Conservation (phyloP, 1,140 invertebrate species). For the Macrobrachium rosenbergii region DNA sequence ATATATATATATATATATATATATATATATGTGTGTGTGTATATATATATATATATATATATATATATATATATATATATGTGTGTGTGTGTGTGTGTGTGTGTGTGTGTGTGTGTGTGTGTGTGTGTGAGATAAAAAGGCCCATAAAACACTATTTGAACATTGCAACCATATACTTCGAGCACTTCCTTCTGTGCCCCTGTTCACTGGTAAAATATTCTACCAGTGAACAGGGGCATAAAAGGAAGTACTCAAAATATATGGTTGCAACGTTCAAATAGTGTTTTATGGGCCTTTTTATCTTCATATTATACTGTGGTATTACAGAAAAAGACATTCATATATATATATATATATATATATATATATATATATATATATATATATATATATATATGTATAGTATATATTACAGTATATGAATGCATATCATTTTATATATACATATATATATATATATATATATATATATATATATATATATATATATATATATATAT, state of each 20-base stretch:
- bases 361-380: constrained; percentile 3
- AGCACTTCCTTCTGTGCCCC: no score
- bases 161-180: no score
- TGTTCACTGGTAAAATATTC: no score
- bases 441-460: constrained; percentile 10
- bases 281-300: no score
- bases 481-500: neutral
- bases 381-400: neutral
- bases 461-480: constrained; percentile 11
- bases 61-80: constrained; percentile 22
- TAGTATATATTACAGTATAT: no score
- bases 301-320: no score
- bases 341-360: constrained; percentile 16
- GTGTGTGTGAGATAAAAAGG: no score
- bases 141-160: no score
- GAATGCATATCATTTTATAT: no score
- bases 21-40: neutral
- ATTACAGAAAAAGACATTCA: neutral
- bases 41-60: constrained; percentile 18
- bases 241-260: no score
- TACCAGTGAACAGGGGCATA: no score
- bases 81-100: neutral
- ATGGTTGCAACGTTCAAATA: no score
- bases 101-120: neutral
- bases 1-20: neutral